Base-by-base conservation (phyloP, 2,113 vertebrate species). In the Ailuropoda melanoleuca region DNA sequence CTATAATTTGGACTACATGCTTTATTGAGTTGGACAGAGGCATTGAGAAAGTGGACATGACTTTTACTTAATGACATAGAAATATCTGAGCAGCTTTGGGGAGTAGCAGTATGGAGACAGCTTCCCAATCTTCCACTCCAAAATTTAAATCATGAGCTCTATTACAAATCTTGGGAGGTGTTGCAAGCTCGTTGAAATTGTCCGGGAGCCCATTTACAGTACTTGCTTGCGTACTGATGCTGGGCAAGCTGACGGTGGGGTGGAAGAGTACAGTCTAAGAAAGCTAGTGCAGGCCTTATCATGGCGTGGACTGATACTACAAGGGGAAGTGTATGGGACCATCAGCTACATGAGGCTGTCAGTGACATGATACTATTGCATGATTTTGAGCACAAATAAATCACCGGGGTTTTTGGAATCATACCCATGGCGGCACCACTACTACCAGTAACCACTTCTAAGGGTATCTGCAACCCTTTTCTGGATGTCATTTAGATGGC, bases 351-450 rank as follows among this genome's bases (percentile, higher is more conserved):
- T 2, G 50, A 80, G 43, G 50, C 11, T 88, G 26, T 0, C 9
- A n/a, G 18, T 5, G 19, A 50, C 7, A 31, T 9, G 19, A n/a
- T 31, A 43, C 37, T 50, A 72, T 48, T 60, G 46, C n/a, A 82
- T 78, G 83, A 74, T 53, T 90, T 15, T 43, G 50, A 78, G 55
- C 48, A 77, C 3, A 55, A 87, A 87, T 66, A 37, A 66, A 81
- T 19, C 48, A 24, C 14, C 15, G 29, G 3, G 26, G 21, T 7
- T 43, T 55, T 48, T 74, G 29, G 4, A 62, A 37, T 94, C 39
- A 39, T 4, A 43, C 1, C 43, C n/a, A 1, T 29, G 2, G 19
- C 4, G 46, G 8, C 2, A 15, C 4, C 4, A 18, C 17, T 1
- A 34, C 24, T 8, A 21, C 53, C 55, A 78, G 34, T 1, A 37